Conservation (phyloP, 2,888 invertebrate genomes). For the Eutolmus rufibarbis region DNA sequence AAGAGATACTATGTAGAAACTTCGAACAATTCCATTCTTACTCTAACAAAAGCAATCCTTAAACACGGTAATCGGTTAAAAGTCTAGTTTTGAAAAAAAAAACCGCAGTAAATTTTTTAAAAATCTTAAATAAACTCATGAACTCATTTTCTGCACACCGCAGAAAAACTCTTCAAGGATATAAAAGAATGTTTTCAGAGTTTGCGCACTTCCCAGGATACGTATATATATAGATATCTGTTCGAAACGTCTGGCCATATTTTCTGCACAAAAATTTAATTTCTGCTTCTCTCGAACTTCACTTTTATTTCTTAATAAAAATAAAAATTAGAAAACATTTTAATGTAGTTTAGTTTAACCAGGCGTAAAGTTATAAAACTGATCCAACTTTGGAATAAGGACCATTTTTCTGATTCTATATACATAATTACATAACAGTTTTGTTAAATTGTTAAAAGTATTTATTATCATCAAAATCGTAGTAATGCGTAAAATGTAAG, state of each 20-base stretch:
- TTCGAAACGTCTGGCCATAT: neutral
- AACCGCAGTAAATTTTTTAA: neutral
- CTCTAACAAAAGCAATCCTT: neutral
- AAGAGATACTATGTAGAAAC: neutral
- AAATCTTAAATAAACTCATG: neutral
- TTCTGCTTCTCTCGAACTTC: neutral
- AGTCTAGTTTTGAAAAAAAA: neutral
- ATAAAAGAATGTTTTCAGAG: neutral
- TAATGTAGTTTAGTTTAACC: neutral
- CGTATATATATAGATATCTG: neutral
- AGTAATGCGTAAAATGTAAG: neutral
- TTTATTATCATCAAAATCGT: neutral
- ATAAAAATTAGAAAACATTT: neutral
- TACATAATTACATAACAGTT: neutral
- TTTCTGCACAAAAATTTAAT: neutral
- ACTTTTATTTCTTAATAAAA: neutral
- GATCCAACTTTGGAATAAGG: neutral
- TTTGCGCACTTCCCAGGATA: neutral
- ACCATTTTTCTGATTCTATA: neutral
- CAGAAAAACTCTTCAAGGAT: neutral
- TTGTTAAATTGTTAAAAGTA: neutral
- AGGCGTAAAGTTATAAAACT: neutral
- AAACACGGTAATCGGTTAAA: neutral
- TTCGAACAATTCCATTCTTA: neutral
- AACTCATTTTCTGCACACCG: neutral